Base-by-base conservation (phyloP, 2,113 vertebrate species). In the Cardinalis cardinalis region DNA sequence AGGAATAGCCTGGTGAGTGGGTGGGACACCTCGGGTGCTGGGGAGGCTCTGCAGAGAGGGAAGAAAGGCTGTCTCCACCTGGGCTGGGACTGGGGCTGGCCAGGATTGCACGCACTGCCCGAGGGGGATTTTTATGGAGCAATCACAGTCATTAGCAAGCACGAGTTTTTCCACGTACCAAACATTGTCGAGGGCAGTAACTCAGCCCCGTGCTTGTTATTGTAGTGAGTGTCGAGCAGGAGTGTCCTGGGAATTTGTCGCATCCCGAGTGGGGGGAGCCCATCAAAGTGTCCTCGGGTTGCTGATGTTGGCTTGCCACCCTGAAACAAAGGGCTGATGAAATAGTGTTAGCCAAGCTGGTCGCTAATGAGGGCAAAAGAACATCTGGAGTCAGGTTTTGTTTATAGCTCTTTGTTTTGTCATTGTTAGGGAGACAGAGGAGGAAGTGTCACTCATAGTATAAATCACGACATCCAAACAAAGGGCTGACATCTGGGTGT, bases 161-260 rank as follows among this genome's bases (percentile, higher is more conserved):
- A 95, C 95, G 40, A 95, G 95, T 95, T 95, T 79, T 95, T 95
- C 95, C 95, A 95, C 90, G 90, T 96, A 94, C 94, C 92, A 94
- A 94, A 81, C 94, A 90, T 94, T 95, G 93, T 95, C 44, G 7
- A 95, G 88, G 88, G 88, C 94, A 88, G 69, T 91, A 91, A 95
- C 92, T 93, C 89, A 92, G 60, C 43, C 60, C 55, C 2, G 14
- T 76, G 63, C 81, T 95, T 95, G 88, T 95, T 95, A 43, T 95
- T 89, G 90, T 61, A 94, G 90, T 87, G 88, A 94, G 72, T 86
- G 63, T 75, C 40, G 93, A 88, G 80, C 90, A 95, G 94, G 95
- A 96, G 84, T 68, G 90, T 79, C 92, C 59, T 92, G 90, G 93
- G 90, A 95, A 93, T 92, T 93, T 87, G 94, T 87, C 16, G 65